A percentile compares a stretch with the other conserved stretches of the same genome.
These are phyloP conservation scores for Drosophila insularis DNA, from an alignment of 1,140 invertebrate species.

Conservation along the genomic window DNA sequence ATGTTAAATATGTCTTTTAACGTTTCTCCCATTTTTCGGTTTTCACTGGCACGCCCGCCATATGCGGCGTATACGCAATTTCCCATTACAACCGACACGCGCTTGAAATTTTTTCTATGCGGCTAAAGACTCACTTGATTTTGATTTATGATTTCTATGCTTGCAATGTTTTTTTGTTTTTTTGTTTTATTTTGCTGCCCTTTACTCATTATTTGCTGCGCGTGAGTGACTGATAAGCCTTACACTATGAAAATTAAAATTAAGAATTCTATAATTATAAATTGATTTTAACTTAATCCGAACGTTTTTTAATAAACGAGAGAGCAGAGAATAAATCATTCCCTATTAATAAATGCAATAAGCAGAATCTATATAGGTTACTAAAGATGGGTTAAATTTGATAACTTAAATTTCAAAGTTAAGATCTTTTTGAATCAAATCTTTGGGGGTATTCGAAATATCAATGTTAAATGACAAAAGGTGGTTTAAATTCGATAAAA, in stretches of 20 bases:
- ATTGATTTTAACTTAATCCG: too few relatives aligned
- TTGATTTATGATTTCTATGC: slow-evolving; percentile 10
- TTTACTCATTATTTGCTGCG: neutral
- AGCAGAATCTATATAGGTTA: too few relatives aligned
- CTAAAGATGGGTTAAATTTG: too few relatives aligned
- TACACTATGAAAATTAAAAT: neutral
- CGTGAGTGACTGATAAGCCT: neutral
- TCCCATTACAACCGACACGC: slow-evolving; percentile 7
- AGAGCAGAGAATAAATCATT: too few relatives aligned
- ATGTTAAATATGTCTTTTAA: slow-evolving; percentile 23
- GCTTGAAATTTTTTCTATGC: neutral
- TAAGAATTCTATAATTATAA: too few relatives aligned
- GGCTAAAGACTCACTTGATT: neutral
- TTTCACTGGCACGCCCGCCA: slow-evolving; percentile 11
- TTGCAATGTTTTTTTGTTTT: slow-evolving; percentile 1
- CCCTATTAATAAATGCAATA: too few relatives aligned
- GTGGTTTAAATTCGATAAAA: too few relatives aligned
- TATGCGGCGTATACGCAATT: slow-evolving; percentile 18
- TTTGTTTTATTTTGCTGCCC: neutral
- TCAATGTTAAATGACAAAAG: too few relatives aligned
- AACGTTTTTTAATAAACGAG: too few relatives aligned
- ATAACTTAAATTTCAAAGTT: too few relatives aligned
- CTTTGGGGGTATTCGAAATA: too few relatives aligned
- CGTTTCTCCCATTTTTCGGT: neutral
- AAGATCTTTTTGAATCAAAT: too few relatives aligned